Base-by-base conservation (phyloP, 2,113 vertebrate species). In the Uria aalge region DNA sequence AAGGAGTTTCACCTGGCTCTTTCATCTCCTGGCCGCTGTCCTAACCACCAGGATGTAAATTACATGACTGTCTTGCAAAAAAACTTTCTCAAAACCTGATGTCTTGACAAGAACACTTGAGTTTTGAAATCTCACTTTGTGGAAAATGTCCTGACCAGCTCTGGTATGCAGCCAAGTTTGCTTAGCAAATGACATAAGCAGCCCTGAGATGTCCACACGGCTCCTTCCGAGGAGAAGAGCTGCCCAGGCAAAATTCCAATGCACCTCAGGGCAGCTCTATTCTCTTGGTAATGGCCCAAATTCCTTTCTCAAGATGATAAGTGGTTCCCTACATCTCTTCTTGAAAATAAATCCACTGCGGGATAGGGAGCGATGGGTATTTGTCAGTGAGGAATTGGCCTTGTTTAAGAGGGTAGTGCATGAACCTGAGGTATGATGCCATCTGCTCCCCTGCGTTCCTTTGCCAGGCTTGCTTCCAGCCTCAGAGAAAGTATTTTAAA, bases 121-220 rank as follows among this genome's bases (percentile, higher is more conserved):
- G 55, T 79, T 96, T 75, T 82, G 53, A 84, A 94, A 91, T 82
- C 80, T 57, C 66, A 41, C 29, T 95, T 57, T 57, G 53, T 89
- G 53, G 26, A 90, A 92, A 93, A 90, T 59, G 26, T 82, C 41
- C 36, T 62, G 56, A 89, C 64, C 64, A 87, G 48, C 64, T 81
- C 66, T 3, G 2, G 9, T 78, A 72, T 55, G 53, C 48, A 72
- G 76, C 79, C 43, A 71, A 78, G 36, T 86, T 94, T 91, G 57
- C 73, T 69, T 72, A 85, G 91, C 36, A 79, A 64, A 87, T 89
- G 64, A 79, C 69, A 29, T 66, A 87, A 91, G 45, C 62, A 85
- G 38, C 40, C 9, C 24, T 62, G 50, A 82, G 50, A 92, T 36
- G 45, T 85, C 69, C 12, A 2, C 64, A 41, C 0, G 0, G 50